Base-by-base conservation (phyloP, 2,797 vertebrate genomes). In the Pagetopsis macropterus region DNA sequence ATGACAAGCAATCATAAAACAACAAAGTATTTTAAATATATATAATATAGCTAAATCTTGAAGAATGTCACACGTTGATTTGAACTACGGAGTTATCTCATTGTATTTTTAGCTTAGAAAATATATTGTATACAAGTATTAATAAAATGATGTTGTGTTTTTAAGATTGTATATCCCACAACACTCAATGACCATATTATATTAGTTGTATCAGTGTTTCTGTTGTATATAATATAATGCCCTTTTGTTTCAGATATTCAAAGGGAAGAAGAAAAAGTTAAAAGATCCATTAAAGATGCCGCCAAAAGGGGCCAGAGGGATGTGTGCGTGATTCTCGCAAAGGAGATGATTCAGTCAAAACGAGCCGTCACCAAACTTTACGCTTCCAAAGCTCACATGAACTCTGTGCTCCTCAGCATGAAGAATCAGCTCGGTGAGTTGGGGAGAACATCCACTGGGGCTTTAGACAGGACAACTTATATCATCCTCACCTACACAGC, bases 321-420 rank as follows among this genome's bases (percentile, higher is more conserved):
- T 0, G 98, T 97, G 37, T 99, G 98, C 62, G 91, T 98, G 46
- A 83, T 99, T 74, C 89, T 99, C 23, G 98, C 97, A 0, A 99
- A 99, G 90, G 98, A 99, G 87, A 94, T 99, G 94, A 92, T 99
- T 87, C 95, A 96, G 70, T 99, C 98, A 0, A 96, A 96, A 68
- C 95, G 91, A 82, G 97, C 98, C 0, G 84, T 99, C 33, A 94
- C 93, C 89, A 99, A 99, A 89, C 95, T 99, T 15, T 96, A 98
- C 0, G 96, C 97, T 0, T 98, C 98, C 79, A 98, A 97, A 95
- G 98, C 98, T 0, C 98, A 99, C 11, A 99, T 99, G 97, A 99
- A 99, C 94, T 99, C 98, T 0, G 95, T 97, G 41, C 92, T 95
- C 43, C 97, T 99, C 94, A 97, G 96, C 56, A 99, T 99, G 98